Percentiles rank a stretch among this genome's conserved stretches.
Conservation (phyloP, 1,140 invertebrate genomes). For the Oedothorax gibbosus region DNA sequence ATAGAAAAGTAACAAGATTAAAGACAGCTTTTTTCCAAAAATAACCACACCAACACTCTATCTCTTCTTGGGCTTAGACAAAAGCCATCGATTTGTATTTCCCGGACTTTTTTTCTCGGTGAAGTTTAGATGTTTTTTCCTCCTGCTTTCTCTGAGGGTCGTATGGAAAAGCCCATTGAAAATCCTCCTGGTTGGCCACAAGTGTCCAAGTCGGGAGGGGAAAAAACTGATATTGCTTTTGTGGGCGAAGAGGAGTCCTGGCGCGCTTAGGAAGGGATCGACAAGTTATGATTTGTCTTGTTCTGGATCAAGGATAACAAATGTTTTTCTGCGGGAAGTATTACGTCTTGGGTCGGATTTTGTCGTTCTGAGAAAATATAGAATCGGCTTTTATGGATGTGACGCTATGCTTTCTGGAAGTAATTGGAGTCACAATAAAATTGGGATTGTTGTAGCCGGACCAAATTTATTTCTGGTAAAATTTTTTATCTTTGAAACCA, state of each 20-base stretch:
- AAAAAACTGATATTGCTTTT: constrained; percentile 34
- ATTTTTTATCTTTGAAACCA: too few relatives aligned
- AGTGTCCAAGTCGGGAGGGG: constrained; percentile 30
- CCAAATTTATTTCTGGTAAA: too few relatives aligned
- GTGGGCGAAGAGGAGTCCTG: constrained; percentile 1
- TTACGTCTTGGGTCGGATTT: background rate
- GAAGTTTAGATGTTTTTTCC: background rate
- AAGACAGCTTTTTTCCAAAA: too few relatives aligned
- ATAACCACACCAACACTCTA: too few relatives aligned
- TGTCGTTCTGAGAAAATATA: background rate
- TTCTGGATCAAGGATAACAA: constrained; percentile 27
- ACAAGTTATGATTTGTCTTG: constrained; percentile 50
- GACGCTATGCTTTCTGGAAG: too few relatives aligned
- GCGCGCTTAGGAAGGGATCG: constrained; percentile 19
- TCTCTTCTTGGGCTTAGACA: background rate
- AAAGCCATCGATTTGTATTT: constrained; percentile 29
- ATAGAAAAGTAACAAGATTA: too few relatives aligned
- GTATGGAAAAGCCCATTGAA: constrained; percentile 2
- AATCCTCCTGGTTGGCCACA: constrained; percentile 21
- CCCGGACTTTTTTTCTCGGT: constrained; percentile 6
- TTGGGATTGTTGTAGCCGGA: too few relatives aligned
- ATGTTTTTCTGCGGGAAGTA: background rate
- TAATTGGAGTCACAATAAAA: too few relatives aligned
- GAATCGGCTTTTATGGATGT: too few relatives aligned
- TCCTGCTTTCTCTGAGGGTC: constrained; percentile 1